Base-by-base conservation (phyloP, 92 coral and sea anemone genomes). In the Micromussa lordhowensis region DNA sequence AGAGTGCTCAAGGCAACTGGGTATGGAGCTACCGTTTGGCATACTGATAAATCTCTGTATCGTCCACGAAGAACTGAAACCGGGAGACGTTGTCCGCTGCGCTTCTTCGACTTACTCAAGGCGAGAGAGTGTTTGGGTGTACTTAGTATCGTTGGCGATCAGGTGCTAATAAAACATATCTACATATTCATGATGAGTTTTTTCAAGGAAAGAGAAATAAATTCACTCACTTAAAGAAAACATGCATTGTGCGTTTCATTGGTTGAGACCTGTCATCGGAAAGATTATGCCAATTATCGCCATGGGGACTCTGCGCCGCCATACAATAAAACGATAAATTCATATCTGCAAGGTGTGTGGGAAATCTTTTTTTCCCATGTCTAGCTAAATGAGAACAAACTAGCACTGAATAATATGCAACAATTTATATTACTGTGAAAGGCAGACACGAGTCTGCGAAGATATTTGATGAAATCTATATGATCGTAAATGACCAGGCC, bases 131-230 rank as follows among this genome's bases (percentile, higher is more conserved):
- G 76, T 77, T 77, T 86, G 68, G 66, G 89, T 86, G 51, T 64
- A 68, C 78, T 86, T 77, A 48, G 64, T 57, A 86, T 49, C 77
- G 74, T 66, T 63, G 36, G 36, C 89, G 9, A 68, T 68, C 89
- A 86, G 89, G 83, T 78, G 89, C 40, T 86, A 86, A 86, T 86
- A 86, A 77, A 63, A 29, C 83, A 63, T 29, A 86, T 86, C 83
- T 86, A 77, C 89, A 86, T 86, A 86, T 86, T 77, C 76, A 77
- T 77, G 77, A 86, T 86, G 83, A 77, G 77, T 53, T 86, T 49
- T n/a, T 77, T 68, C 66, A 38, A 48, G n/a, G 17, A 51, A 77
- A 77, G 71, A n/a, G 77, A 73, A 73, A 86, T 38, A 77, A 78
- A 51, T 86, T 86, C 63, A 77, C 49, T 84, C 69, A 84, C 78